These are phyloP conservation scores for Pongo abelii DNA, from an alignment of 2,113 vertebrate genomes.

Conservation along the genomic window DNA sequence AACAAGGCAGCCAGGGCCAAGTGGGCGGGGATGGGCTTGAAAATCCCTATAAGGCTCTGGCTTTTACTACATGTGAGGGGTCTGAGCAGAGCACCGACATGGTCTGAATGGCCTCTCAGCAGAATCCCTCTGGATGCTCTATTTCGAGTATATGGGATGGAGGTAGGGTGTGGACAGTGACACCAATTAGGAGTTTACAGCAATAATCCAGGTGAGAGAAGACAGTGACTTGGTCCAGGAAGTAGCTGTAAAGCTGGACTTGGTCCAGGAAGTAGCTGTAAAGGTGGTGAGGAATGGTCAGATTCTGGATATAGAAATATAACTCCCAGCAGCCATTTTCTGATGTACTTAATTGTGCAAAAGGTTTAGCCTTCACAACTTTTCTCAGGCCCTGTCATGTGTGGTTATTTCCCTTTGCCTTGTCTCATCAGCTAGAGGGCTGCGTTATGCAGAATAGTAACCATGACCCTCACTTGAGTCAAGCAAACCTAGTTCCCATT, in stretches of 20 bases:
- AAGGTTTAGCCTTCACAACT: neutral
- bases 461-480: neutral
- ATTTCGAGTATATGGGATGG: neutral
- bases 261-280: neutral
- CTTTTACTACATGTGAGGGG: neutral
- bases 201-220: neutral
- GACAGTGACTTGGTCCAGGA: too few relatives aligned
- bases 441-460: neutral
- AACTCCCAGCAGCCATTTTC: too few relatives aligned
- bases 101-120: neutral
- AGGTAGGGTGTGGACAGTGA: neutral
- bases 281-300: neutral
- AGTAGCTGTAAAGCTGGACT: neutral
- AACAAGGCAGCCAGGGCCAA: neutral
- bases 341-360: neutral
- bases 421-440: neutral
- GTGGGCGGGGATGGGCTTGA: fast-evolving
- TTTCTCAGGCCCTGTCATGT: neutral
- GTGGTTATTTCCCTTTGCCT: neutral
- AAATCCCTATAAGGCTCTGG: neutral
- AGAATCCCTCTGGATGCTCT: neutral
- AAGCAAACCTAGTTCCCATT: neutral
- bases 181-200: neutral
- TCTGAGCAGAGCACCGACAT: neutral
- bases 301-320: neutral